These are phyloP conservation scores for Coturnix japonica DNA, from an alignment of 2,113 vertebrate species.

Conservation along the genomic window DNA sequence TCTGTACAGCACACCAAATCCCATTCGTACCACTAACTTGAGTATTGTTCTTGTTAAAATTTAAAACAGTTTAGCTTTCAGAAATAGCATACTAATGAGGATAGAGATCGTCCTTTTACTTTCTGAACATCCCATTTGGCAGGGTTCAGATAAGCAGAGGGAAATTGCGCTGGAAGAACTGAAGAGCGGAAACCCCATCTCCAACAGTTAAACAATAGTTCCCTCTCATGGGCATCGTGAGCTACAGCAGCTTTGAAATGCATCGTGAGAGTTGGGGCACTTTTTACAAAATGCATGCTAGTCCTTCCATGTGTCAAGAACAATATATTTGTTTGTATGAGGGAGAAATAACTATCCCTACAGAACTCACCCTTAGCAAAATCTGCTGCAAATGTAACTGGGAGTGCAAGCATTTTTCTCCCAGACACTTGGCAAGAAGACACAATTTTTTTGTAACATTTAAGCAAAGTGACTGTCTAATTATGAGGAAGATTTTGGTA, in stretches of 20 bases:
- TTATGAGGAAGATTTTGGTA: background rate
- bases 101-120: conserved; percentile 44
- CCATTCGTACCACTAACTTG: conserved; percentile 40
- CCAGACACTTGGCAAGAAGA: background rate
- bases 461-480: background rate
- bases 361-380: background rate
- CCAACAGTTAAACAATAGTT: conserved; percentile 80
- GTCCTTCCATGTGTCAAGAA: background rate
- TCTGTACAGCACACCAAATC: conserved; percentile 23
- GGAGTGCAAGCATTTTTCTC: background rate
- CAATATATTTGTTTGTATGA: fast-evolving
- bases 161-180: conserved; percentile 8
- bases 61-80: conserved; percentile 54
- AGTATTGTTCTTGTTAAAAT: conserved; percentile 48
- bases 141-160: conserved; percentile 55
- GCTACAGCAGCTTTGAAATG: conserved; percentile 11
- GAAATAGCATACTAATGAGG: conserved; percentile 50
- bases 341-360: background rate
- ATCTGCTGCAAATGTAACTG: background rate
- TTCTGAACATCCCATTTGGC: conserved; percentile 66
- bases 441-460: background rate
- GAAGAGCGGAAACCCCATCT: background rate
- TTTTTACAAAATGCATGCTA: background rate
- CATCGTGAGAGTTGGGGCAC: background rate
- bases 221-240: conserved; percentile 73